A percentile compares a stretch with the other conserved stretches of the same genome.
Conservation (phyloP, 2,113 vertebrate genomes). For the Zosterops lateralis region DNA sequence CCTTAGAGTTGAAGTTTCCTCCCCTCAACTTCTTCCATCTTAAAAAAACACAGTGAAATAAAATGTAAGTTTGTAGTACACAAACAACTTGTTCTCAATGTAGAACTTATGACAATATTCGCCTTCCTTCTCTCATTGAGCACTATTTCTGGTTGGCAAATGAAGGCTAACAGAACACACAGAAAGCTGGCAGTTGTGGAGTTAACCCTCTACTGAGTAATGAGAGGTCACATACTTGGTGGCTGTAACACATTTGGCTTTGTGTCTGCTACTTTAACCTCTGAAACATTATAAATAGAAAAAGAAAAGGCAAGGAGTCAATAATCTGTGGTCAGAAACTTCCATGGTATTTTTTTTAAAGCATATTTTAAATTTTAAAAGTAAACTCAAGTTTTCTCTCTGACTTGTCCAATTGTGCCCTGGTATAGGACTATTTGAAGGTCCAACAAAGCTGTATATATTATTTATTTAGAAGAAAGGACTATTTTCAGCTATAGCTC, state of each 20-base stretch:
- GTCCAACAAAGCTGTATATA: background rate
- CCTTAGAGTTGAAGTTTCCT: background rate
- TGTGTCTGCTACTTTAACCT: background rate
- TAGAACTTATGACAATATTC: background rate
- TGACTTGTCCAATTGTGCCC: background rate
- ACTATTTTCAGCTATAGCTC: background rate
- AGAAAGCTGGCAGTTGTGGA: background rate
- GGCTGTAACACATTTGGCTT: conserved; percentile 1
- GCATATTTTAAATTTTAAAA: background rate
- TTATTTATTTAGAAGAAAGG: background rate
- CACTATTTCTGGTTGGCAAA: background rate
- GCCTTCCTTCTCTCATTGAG: background rate
- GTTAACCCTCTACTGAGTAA: background rate
- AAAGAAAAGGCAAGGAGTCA: background rate
- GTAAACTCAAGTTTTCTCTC: background rate
- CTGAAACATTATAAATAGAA: background rate
- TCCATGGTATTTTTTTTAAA: background rate
- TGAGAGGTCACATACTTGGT: background rate
- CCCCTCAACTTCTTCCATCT: background rate
- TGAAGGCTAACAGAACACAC: background rate
- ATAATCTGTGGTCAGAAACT: background rate
- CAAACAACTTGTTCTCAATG: background rate
- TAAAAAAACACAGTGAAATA: background rate
- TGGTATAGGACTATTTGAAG: background rate
- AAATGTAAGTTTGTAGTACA: background rate